phyloP scores from a whole-genome alignment of 2,797 vertebrate species.

The Pempheris klunzingeri region DNA sequence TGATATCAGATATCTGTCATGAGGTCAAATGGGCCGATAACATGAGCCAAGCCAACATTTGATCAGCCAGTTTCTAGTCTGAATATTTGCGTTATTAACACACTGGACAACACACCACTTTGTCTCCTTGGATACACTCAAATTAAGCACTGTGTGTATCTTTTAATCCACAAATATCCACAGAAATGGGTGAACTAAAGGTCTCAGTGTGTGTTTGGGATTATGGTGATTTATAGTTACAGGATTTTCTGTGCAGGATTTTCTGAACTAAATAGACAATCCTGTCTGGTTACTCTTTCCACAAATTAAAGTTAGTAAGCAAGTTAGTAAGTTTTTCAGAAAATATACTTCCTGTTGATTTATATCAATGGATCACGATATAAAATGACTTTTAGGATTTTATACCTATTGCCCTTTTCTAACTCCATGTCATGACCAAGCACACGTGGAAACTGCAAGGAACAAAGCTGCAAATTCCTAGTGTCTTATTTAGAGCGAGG shows the following conservation, averaged over 20 bases:
- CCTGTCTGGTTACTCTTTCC: background rate
- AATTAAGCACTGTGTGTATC: too few species aligned
- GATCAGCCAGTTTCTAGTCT: background rate
- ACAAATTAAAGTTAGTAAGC: too few species aligned
- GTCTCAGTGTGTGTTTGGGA: too few species aligned
- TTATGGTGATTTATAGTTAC: too few species aligned
- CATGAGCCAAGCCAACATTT: background rate
- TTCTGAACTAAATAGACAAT: background rate
- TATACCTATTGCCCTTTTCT: background rate
- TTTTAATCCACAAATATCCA: too few species aligned
- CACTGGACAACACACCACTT: too few species aligned
- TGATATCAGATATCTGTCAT: background rate
- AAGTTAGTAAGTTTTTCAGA: too few species aligned
- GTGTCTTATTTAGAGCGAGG: background rate
- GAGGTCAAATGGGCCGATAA: background rate
- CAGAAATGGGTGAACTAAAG: too few species aligned
- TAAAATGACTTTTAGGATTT: background rate
- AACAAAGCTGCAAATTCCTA: background rate
- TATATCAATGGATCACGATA: background rate
- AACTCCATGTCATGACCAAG: background rate
- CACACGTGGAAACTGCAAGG: background rate
- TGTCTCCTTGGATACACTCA: too few species aligned
- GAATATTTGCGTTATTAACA: too few species aligned
- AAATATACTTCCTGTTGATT: background rate
- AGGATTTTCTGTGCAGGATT: background rate